Evolutionary conservation across 2,113 vertebrate species (phyloP), one percentile per base, ranked within the genome.

Genomic region (Sceloporus undulatus): DNA sequence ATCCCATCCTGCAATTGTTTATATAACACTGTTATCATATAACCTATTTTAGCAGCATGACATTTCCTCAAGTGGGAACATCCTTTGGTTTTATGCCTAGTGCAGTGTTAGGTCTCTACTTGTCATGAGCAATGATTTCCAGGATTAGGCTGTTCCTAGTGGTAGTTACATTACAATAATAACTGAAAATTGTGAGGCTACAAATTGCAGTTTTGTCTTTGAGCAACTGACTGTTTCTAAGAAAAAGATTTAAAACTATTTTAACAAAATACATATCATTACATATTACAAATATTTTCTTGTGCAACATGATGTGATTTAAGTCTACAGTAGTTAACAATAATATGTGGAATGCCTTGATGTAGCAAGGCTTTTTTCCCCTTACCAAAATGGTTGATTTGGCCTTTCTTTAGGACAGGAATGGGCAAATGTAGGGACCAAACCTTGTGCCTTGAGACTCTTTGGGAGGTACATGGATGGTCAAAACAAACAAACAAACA

Each of bases 381-480:
- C 88, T 95, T 91, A 87, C 83, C 95, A 95, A 92, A 96, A 93
- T 93, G 92, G 91, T 92, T 94, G 93, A 94, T 81, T 94, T 96
- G 91, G 92, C 23, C 42, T 88, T 92, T 89, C 7, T 9, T 89
- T 93, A 92, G 91, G 93, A 5, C 79, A 68, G 66, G 59, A 27
- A 68, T 27, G 16, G 66, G 21, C 18, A 68, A 66, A 68, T 68
- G 1, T 25, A 62, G 11, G 13, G 11, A 16, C 2, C 18, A 62
- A 62, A 68, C 18, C 9, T 68, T 68, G 3, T 68, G 23, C 66
- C 21, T 68, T 62, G 59, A 18, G 59, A 62, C 13, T 6, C 48
- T 48, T 48, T 62, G 59, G 18, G 59, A 62, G 59, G 59, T 14
- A 62, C 3, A 18, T 4, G 18, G 11, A 62, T 14, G 16, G 59